Evolutionary conservation across 2,797 vertebrate genomes (phyloP).

Genomic region (Xenentodon cancila): DNA sequence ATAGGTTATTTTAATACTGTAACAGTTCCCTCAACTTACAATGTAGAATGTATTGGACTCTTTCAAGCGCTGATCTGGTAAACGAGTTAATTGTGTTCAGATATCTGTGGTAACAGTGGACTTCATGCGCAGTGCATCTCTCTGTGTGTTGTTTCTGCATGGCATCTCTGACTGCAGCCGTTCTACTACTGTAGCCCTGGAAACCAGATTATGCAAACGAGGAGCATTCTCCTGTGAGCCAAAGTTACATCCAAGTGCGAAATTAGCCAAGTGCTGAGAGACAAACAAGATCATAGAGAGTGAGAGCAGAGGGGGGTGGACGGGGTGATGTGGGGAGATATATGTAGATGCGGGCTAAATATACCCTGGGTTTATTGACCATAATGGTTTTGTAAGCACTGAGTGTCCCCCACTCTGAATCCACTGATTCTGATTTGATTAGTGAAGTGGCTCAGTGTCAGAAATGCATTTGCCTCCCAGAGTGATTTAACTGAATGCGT

Average conservation of each 20-base stretch:
- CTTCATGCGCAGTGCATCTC: constrained; percentile 47
- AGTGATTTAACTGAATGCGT: constrained; percentile 37
- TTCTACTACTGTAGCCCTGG: constrained; percentile 56
- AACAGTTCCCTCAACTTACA: constrained; percentile 13
- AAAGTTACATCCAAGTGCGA: constrained; percentile 65
- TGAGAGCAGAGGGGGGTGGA: constrained; percentile 16
- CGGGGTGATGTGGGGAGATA: neutral
- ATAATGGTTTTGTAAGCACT: constrained; percentile 55
- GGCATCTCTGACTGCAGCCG: constrained; percentile 44
- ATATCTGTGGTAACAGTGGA: constrained; percentile 34
- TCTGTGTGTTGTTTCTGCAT: constrained; percentile 38
- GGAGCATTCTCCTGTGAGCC: constrained; percentile 56
- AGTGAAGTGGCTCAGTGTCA: constrained; percentile 48
- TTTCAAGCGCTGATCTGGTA: constrained; percentile 15
- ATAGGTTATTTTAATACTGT: constrained; percentile 1
- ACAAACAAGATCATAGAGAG: constrained; percentile 57
- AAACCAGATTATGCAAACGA: constrained; percentile 70
- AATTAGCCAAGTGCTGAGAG: constrained; percentile 54
- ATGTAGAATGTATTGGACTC: constrained; percentile 12
- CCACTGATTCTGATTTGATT: constrained; percentile 66
- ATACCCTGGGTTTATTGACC: constrained; percentile 58
- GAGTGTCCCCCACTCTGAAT: constrained; percentile 39
- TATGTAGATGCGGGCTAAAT: constrained; percentile 51
- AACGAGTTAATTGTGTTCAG: constrained; percentile 31
- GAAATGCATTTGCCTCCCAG: constrained; percentile 41